Evolutionary conservation across 2,888 invertebrate genomes (phyloP).

Genomic region (Spodoptera littoralis): DNA sequence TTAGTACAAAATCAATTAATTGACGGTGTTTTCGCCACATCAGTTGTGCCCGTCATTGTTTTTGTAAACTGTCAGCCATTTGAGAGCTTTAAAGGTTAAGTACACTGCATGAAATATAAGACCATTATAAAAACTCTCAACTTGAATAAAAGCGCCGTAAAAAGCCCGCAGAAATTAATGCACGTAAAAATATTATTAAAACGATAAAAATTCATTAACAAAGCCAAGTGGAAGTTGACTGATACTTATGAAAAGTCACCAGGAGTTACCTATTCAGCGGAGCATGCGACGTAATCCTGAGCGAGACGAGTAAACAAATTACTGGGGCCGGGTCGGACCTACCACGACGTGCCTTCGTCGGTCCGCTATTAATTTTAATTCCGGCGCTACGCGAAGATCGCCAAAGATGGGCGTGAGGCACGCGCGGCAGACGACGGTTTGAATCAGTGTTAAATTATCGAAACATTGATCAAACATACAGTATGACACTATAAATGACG

Average conservation of each 20-base stretch:
- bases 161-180: conserved; percentile 21
- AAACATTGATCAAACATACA: conserved; percentile 43
- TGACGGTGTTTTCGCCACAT: too few relatives aligned
- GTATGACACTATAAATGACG: conserved; percentile 1
- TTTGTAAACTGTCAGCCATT: neutral
- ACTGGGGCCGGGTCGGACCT: conserved; percentile 76
- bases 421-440: conserved; percentile 69
- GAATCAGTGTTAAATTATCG: conserved; percentile 55
- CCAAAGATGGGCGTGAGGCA: conserved; percentile 80
- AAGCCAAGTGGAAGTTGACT: conserved; percentile 56
- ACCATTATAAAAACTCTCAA: conserved; percentile 8
- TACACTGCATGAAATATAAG: neutral
- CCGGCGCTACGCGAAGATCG: conserved; percentile 83
- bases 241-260: conserved; percentile 75
- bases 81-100: neutral
- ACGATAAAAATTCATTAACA: conserved; percentile 56
- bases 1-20: neutral
- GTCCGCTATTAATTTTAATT: conserved; percentile 88
- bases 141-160: conserved; percentile 15
- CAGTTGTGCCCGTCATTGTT: neutral
- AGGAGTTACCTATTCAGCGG: conserved; percentile 84
- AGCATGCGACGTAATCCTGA: conserved; percentile 86
- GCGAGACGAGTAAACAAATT: conserved; percentile 87
- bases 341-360: conserved; percentile 74
- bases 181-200: conserved; percentile 41